A percentile compares a stretch with the other conserved stretches of the same genome.
Evolutionary conservation across 2,888 invertebrate species (phyloP).

Genomic region (Odontocolon sp.): DNA sequence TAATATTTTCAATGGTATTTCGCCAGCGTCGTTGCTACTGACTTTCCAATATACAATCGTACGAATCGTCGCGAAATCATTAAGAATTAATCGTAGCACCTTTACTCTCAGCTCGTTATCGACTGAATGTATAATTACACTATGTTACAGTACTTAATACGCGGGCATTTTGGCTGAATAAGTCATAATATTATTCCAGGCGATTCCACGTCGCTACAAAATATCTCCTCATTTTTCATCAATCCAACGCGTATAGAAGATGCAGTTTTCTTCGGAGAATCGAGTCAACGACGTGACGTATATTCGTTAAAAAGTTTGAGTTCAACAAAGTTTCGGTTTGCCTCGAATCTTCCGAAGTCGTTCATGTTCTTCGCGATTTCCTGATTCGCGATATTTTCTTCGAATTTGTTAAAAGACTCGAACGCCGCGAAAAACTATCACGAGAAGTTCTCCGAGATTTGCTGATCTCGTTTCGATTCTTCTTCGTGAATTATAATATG

Average conservation of each 20-base stretch:
- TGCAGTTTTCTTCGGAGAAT: background rate
- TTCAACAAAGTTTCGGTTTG: no score
- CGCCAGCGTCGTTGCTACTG: background rate
- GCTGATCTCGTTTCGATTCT: background rate
- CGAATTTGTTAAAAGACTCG: background rate
- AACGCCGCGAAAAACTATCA: background rate
- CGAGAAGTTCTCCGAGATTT: background rate
- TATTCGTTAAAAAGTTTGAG: no score
- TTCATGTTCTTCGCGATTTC: background rate
- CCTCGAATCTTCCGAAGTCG: no score
- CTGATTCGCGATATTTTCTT: background rate
- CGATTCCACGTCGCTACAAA: background rate
- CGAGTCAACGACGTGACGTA: no score
- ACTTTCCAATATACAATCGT: background rate
- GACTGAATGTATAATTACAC: constrained; percentile 39
- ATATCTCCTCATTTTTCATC: background rate
- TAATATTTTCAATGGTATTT: constrained; percentile 18
- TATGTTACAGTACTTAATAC: constrained; percentile 53
- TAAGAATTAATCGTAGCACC: constrained; percentile 42
- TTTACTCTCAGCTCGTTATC: background rate
- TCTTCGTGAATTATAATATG: background rate
- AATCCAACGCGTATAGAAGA: background rate
- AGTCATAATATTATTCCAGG: constrained; percentile 7
- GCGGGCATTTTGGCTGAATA: background rate
- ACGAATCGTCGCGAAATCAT: background rate